These are phyloP conservation scores for Agonum fuliginosum DNA, from an alignment of 2,888 invertebrate species.

Conservation along the genomic window DNA sequence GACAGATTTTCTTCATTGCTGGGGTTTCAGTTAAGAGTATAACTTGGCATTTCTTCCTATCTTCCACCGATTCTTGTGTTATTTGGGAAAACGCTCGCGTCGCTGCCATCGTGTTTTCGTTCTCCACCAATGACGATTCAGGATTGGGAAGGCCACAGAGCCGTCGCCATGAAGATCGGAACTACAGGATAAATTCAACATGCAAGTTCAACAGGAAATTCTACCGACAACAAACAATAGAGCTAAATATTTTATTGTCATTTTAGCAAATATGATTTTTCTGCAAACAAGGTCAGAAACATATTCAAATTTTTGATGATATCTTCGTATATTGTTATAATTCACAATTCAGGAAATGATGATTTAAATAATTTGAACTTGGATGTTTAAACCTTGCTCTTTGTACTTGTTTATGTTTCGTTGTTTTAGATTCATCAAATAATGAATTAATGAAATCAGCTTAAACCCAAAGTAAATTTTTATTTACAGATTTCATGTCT, in stretches of 20 bases:
- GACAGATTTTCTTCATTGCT: background rate
- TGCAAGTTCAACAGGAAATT: slow-evolving; percentile 8
- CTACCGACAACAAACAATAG: slow-evolving; percentile 69
- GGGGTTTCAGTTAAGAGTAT: background rate
- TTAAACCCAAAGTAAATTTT: too few relatives aligned
- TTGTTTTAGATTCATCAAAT: too few relatives aligned
- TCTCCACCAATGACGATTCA: slow-evolving; percentile 41
- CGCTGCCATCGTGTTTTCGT: slow-evolving; percentile 47
- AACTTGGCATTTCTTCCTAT: slow-evolving; percentile 9
- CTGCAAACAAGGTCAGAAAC: background rate
- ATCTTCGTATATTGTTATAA: slow-evolving; percentile 16
- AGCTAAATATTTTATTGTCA: background rate
- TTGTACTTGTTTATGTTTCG: slow-evolving; percentile 5
- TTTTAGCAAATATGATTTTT: background rate
- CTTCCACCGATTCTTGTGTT: slow-evolving; percentile 47
- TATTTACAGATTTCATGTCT: too few relatives aligned
- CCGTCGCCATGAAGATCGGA: slow-evolving; percentile 38
- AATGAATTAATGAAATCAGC: too few relatives aligned
- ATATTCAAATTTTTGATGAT: slow-evolving; percentile 11
- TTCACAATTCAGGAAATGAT: slow-evolving; percentile 31
- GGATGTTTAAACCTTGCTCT: slow-evolving; percentile 30
- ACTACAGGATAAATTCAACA: slow-evolving; percentile 29
- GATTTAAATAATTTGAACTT: slow-evolving; percentile 15
- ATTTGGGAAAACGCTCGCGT: slow-evolving; percentile 19
- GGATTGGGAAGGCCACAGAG: slow-evolving; percentile 13